A percentile compares a stretch with the other conserved stretches of the same genome.
phyloP scores from a whole-genome alignment of 2,113 vertebrate species.

The Dromaius novaehollandiae region DNA sequence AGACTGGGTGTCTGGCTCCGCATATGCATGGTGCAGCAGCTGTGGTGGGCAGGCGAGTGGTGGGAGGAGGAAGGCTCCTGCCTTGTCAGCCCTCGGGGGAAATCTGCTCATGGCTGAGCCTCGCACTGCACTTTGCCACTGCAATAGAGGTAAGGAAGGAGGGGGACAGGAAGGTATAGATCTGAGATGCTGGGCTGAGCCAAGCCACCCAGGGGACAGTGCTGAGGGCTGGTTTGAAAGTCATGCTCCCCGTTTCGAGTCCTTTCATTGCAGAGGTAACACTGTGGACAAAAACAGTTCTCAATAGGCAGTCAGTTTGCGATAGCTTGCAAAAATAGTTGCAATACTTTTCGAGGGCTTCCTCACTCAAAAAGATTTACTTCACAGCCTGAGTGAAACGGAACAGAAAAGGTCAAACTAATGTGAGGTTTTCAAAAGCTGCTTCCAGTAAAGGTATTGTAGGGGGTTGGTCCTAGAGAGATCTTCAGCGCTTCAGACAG shows the following conservation, averaged over 20 bases:
- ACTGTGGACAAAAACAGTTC: neutral
- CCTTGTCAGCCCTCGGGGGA: neutral
- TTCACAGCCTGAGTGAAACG: neutral
- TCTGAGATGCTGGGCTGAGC: too few relatives aligned
- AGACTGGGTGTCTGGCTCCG: neutral
- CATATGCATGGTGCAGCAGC: neutral
- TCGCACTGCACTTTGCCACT: accelerated
- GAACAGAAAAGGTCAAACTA: neutral
- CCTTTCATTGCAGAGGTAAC: neutral
- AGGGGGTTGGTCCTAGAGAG: neutral
- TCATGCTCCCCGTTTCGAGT: neutral
- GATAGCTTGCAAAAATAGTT: too few relatives aligned
- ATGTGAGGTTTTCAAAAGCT: neutral
- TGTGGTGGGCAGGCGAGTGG: neutral
- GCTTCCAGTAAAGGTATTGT: neutral
- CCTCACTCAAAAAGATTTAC: neutral
- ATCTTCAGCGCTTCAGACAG: neutral
- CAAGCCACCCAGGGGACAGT: too few relatives aligned
- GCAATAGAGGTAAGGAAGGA: neutral
- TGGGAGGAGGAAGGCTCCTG: neutral
- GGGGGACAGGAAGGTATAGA: accelerated
- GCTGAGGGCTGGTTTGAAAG: neutral
- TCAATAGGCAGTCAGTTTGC: too few relatives aligned
- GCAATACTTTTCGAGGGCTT: neutral
- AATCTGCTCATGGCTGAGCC: neutral